Conservation (phyloP, 2,113 vertebrate species). For the Catagonus wagneri region DNA sequence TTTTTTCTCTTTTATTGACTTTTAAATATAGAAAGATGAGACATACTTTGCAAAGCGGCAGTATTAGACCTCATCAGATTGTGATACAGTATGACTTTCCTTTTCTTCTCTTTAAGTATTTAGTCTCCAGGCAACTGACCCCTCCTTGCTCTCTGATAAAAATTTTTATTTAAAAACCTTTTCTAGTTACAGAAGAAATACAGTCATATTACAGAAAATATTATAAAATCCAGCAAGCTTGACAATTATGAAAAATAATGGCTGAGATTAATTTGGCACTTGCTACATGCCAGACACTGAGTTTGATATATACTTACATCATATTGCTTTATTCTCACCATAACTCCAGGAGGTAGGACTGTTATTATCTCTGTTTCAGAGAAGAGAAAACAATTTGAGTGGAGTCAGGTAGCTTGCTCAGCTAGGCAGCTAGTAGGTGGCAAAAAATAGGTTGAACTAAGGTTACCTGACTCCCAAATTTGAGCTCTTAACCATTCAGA, state of each 20-base stretch:
- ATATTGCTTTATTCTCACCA: neutral
- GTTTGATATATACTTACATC: neutral
- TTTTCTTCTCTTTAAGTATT: neutral
- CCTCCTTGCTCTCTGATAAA: neutral
- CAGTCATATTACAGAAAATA: neutral
- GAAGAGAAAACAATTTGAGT: neutral
- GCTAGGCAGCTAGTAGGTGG: neutral
- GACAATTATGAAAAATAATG: neutral
- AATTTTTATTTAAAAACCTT: neutral
- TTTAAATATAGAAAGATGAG: constrained; percentile 12
- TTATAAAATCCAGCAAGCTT: neutral
- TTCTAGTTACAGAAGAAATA: neutral
- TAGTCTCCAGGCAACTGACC: neutral
- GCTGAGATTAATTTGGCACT: neutral
- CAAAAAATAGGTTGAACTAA: neutral
- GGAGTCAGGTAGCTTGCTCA: neutral
- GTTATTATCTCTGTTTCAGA: neutral
- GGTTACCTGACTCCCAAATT: neutral
- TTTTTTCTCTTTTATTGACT: neutral
- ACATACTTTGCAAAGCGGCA: neutral
- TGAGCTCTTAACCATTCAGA: neutral
- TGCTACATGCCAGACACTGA: neutral
- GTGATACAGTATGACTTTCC: neutral
- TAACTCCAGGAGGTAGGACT: neutral
- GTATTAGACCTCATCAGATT: neutral